Percentiles rank a stretch among this genome's conserved stretches.
These are phyloP conservation scores for Epinotia bilunana DNA, from an alignment of 2,888 invertebrate species.

Conservation along the genomic window DNA sequence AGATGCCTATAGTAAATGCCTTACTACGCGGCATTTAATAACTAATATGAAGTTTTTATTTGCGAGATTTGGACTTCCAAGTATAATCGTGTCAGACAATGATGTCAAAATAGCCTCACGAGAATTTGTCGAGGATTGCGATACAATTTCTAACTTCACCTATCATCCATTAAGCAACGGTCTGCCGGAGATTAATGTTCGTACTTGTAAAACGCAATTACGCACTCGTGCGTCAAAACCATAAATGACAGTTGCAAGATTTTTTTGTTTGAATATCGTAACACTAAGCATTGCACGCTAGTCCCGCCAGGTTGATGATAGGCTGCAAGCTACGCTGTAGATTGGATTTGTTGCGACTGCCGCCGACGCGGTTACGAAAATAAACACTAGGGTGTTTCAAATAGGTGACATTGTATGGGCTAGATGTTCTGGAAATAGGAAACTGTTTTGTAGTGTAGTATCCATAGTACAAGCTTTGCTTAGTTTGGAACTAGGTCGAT, in stretches of 20 bases:
- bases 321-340: neutral
- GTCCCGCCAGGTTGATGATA: conserved; percentile 3
- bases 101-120: conserved; percentile 47
- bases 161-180: conserved; percentile 46
- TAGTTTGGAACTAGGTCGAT: too few species aligned
- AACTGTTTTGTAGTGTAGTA: too few species aligned
- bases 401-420: too few species aligned
- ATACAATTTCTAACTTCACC: conserved; percentile 48
- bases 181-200: conserved; percentile 44
- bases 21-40: conserved; percentile 12
- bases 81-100: conserved; percentile 47
- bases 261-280: conserved; percentile 25
- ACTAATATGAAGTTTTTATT: neutral
- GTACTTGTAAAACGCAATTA: conserved; percentile 12
- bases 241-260: conserved; percentile 9
- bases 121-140: conserved; percentile 48
- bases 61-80: conserved; percentile 42
- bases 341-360: too few species aligned
- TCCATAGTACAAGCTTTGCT: too few species aligned
- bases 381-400: too few species aligned
- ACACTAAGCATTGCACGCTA: neutral
- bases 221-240: neutral
- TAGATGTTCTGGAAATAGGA: too few species aligned
- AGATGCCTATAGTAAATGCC: conserved; percentile 15
- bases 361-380: too few species aligned